Evolutionary conservation across 2,113 vertebrate genomes (phyloP).

Genomic region (Xenotilapia caudafasciata): DNA sequence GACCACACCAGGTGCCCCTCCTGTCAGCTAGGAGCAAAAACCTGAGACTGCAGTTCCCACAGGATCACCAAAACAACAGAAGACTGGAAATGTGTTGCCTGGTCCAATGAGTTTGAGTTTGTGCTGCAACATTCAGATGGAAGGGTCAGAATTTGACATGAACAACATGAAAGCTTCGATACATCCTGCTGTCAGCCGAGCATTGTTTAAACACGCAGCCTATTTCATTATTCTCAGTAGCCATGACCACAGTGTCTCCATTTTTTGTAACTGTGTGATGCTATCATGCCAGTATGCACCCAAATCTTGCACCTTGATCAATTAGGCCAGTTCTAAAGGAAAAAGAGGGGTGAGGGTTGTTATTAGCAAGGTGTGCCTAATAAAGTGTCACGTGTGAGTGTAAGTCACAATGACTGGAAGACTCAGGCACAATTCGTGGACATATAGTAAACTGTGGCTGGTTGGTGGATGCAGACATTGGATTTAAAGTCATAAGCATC

Average conservation of each 20-base stretch:
- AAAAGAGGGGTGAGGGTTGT: not conserved
- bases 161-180: accelerated
- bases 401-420: not conserved
- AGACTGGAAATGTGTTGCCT: not conserved
- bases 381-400: accelerated
- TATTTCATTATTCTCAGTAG: accelerated
- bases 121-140: accelerated
- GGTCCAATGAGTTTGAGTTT: not conserved
- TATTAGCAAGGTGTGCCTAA: not conserved
- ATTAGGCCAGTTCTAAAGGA: accelerated
- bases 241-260: not conserved
- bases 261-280: not conserved
- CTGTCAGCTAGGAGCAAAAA: not conserved
- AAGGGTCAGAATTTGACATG: accelerated
- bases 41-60: not conserved
- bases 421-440: not conserved
- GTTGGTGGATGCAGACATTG: not conserved
- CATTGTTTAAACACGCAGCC: accelerated
- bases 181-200: not conserved
- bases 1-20: not conserved
- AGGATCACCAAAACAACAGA: accelerated
- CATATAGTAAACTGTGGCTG: not conserved
- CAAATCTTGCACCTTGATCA: not conserved
- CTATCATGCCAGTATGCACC: not conserved
- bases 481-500: not conserved